Conservation (phyloP, 2,888 invertebrate genomes). For the Hypsopygia costalis region DNA sequence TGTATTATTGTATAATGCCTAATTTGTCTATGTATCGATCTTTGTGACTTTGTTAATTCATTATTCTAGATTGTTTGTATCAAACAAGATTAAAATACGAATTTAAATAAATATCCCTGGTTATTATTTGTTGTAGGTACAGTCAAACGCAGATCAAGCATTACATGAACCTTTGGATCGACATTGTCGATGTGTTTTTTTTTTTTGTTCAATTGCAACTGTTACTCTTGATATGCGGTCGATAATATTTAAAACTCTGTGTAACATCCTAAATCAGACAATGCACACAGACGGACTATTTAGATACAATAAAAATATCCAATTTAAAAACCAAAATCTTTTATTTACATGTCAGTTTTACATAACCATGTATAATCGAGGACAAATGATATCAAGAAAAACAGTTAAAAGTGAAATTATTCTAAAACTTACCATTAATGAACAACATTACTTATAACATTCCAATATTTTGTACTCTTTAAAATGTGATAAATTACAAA, state of each 20-base stretch:
- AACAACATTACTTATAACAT: conserved; percentile 77
- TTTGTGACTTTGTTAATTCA: neutral
- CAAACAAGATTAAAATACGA: conserved; percentile 8
- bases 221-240: neutral
- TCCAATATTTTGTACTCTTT: conserved; percentile 80
- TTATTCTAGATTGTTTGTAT: conserved; percentile 9
- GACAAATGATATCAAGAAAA: conserved; percentile 71
- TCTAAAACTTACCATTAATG: conserved; percentile 74
- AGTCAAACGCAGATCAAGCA: too few relatives aligned
- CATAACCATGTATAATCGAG: conserved; percentile 68
- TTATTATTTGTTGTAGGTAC: neutral
- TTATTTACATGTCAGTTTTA: conserved; percentile 75
- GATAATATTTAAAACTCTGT: too few relatives aligned
- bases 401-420: conserved; percentile 71
- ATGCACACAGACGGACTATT: too few relatives aligned
- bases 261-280: too few relatives aligned
- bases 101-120: conserved; percentile 2
- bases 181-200: too few relatives aligned
- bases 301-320: conserved; percentile 21
- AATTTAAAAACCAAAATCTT: conserved; percentile 76
- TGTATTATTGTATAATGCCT: conserved; percentile 26
- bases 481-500: conserved; percentile 80
- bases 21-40: neutral
- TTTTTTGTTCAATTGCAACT: too few relatives aligned
- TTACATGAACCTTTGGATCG: too few relatives aligned